phyloP scores from a whole-genome alignment of 2,888 invertebrate genomes.

The Ligdia adustata region DNA sequence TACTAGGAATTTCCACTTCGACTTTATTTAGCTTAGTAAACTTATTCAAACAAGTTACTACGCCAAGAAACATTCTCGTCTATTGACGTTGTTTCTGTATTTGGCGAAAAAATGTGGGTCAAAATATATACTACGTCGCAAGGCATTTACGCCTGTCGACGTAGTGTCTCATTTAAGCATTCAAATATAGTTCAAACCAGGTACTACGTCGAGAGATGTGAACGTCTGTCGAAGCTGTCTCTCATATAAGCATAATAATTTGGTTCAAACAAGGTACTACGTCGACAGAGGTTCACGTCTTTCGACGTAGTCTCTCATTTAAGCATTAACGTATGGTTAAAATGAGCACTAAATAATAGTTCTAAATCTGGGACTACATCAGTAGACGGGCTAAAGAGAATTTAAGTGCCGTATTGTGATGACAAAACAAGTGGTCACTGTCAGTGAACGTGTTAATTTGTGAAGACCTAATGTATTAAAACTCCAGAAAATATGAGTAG shows the following conservation, averaged over 20 bases:
- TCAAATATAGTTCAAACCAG: neutral
- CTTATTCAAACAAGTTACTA: conserved; percentile 1
- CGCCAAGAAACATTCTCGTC: neutral
- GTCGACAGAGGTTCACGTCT: too few species aligned
- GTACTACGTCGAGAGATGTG: too few species aligned
- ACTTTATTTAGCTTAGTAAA: conserved; percentile 1
- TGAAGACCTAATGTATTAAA: too few species aligned
- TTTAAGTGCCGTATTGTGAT: neutral
- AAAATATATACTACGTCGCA: neutral
- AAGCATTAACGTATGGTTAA: neutral
- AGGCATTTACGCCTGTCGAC: neutral
- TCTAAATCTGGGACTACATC: neutral
- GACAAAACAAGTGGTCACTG: neutral
- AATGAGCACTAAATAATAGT: neutral
- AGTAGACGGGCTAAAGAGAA: neutral
- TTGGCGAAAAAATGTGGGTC: conserved; percentile 2
- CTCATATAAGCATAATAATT: too few species aligned
- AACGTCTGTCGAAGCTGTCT: neutral
- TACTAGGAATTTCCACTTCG: neutral
- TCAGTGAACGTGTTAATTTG: neutral
- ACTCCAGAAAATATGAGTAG: too few species aligned
- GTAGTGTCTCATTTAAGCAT: neutral
- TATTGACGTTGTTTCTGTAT: neutral
- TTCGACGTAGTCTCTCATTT: neutral
- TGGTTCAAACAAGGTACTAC: too few species aligned